These are phyloP conservation scores for Patiria miniata DNA, from an alignment of 35 echinoderm and acorn worm genomes.

Conservation along the genomic window DNA sequence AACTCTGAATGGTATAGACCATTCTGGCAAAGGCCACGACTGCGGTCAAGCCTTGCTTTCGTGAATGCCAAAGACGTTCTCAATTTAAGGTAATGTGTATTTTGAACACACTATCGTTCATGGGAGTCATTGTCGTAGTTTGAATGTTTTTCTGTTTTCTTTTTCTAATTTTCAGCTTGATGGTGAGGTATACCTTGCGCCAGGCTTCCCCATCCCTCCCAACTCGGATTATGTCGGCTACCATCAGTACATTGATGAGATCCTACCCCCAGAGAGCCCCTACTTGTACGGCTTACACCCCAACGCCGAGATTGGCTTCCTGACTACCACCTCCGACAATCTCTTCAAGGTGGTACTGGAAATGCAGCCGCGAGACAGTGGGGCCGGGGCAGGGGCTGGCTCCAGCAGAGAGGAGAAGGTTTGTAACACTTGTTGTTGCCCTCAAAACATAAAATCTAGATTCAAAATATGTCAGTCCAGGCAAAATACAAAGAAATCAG, in stretches of 20 bases:
- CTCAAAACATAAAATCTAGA: background rate
- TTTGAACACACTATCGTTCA: too few relatives aligned
- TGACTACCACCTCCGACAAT: constrained; percentile 94
- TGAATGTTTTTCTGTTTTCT: background rate
- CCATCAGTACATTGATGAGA: constrained; percentile 97
- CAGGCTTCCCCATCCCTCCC: constrained; percentile 92
- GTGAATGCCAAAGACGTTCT: too few relatives aligned
- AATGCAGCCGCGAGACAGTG: constrained; percentile 94
- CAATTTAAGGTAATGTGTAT: too few relatives aligned
- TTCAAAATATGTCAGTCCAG: too few relatives aligned
- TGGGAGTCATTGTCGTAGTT: too few relatives aligned
- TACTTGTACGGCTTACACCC: constrained; percentile 98
- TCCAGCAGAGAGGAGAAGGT: constrained; percentile 98
- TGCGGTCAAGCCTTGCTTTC: too few relatives aligned
- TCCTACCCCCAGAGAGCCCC: constrained; percentile 94
- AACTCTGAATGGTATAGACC: too few relatives aligned
- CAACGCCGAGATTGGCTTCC: constrained; percentile 99
- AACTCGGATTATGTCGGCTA: constrained; percentile 99
- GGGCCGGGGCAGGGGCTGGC: constrained; percentile 76
- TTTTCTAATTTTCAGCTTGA: constrained; percentile 62
- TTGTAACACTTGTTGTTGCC: background rate
- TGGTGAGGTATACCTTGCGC: constrained; percentile 89
- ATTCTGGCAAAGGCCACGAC: too few relatives aligned
- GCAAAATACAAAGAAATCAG: too few relatives aligned
- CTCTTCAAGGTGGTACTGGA: constrained; percentile 97